Percentiles rank a stretch among this genome's conserved stretches.
phyloP scores from a whole-genome alignment of 1,140 invertebrate genomes.

The Drosophila obscura region DNA sequence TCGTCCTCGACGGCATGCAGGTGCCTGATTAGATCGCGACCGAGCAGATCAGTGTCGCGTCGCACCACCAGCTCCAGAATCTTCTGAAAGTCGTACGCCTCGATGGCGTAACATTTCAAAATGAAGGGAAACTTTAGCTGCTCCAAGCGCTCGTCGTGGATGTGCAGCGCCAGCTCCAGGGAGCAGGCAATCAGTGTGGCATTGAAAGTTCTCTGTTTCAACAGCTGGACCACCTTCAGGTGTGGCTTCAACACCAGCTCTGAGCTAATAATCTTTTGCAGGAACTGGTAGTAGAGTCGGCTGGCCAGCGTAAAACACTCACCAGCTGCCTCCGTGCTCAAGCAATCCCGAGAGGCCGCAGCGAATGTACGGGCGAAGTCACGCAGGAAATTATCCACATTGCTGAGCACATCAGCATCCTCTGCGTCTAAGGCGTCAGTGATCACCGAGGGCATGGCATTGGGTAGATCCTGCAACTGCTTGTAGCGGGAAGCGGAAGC shows the following conservation, averaged over 20 bases:
- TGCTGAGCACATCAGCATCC: conserved; percentile 1
- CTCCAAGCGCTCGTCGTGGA: conserved; percentile 89
- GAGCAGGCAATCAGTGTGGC: conserved; percentile 95
- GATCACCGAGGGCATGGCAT: conserved; percentile 25
- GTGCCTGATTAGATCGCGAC: conserved; percentile 96
- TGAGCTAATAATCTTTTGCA: conserved; percentile 92
- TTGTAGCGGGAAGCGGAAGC: conserved; percentile 9
- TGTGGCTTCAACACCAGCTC: conserved; percentile 90
- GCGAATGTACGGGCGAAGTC: conserved; percentile 32
- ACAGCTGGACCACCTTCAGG: conserved; percentile 86
- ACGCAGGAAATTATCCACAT: conserved; percentile 10
- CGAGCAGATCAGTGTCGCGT: conserved; percentile 92
- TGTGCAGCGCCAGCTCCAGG: conserved; percentile 95
- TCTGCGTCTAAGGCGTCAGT: conserved; percentile 5
- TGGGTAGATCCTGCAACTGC: conserved; percentile 31
- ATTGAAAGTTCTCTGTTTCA: conserved; percentile 90
- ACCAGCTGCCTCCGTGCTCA: conserved; percentile 1
- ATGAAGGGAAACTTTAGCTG: conserved; percentile 94
- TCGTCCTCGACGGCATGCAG: conserved; percentile 97
- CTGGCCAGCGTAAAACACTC: conserved; percentile 29
- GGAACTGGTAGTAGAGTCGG: conserved; percentile 91
- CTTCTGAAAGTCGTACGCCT: conserved; percentile 96
- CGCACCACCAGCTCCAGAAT: conserved; percentile 97
- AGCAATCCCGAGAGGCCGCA: background rate
- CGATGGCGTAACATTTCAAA: conserved; percentile 91